Evolutionary conservation across 2,888 invertebrate species (phyloP), one percentile per base, ranked within the genome.

Genomic region (Rhagophthalmus giganteus): DNA sequence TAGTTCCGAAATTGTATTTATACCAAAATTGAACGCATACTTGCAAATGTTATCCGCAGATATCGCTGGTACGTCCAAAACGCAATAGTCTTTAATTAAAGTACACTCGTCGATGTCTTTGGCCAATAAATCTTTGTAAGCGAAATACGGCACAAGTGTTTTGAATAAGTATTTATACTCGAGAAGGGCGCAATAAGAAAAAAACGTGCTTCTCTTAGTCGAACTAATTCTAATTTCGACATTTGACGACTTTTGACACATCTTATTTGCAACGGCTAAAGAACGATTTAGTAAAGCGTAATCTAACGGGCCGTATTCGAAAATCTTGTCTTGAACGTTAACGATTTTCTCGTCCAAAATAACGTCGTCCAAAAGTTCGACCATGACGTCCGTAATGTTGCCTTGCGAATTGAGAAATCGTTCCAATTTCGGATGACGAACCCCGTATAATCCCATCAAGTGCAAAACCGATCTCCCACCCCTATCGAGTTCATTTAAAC

Each of bases 401-500:
- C n/a, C n/a, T 20, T 20, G 20, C 4, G 3, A 7, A 5, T 7
- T 3, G 7, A 20, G 3, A 20, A 3, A 5, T 5, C 4, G 7
- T 3, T 20, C 3, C 7, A 20, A 5, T 5, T 5, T 20, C 7
- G 34, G 34, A 34, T 14, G 16, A 1, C 24, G 10, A 2, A 20
- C 7, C 6, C 11, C 34, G 12, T 34, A 34, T 2, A 34, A 9
- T 30, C 20, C 39, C 16, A 13, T 7, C 11, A 40, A 8, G 9
- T 40, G 39, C 11, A 40, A 30, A 10, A 27, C 28, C 10, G 39
- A 10, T 40, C 39, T 28, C 10, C 30, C 28, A 14, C 2, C 4
- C 10, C 6, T 26, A 30, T 40, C 39, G 4, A 8, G 8, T 7
- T 1, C 11, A 15, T 2, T 15, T 15, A 40, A 5, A 28, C 3